Evolutionary conservation across 2,888 invertebrate genomes (phyloP).

Genomic region (Lepidochitona cinerea): DNA sequence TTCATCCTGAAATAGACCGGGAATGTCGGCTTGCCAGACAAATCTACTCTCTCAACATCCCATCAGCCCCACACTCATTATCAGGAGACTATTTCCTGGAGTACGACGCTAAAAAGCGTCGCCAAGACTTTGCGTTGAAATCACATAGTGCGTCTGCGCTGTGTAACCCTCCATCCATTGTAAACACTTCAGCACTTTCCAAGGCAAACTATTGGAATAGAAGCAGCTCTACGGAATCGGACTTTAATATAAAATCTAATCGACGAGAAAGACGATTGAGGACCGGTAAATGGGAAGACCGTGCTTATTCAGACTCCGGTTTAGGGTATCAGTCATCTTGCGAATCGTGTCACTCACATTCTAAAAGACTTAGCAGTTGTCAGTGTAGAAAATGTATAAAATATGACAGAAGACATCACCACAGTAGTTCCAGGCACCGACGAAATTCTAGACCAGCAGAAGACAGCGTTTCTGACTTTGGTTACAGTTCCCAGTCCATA

Average conservation of each 20-base stretch:
- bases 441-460: neutral
- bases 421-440: neutral
- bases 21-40: neutral
- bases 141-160: neutral
- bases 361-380: neutral
- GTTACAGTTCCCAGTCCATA: neutral
- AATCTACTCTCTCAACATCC: neutral
- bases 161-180: neutral
- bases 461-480: neutral
- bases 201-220: neutral
- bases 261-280: neutral
- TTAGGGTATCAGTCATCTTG: neutral
- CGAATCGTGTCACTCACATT: neutral
- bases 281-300: neutral
- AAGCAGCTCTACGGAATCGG: conserved; percentile 9
- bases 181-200: neutral
- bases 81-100: neutral
- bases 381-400: conserved; percentile 7
- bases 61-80: neutral
- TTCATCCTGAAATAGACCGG: neutral
- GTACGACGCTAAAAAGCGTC: neutral
- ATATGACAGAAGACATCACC: neutral
- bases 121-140: neutral
- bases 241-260: neutral
- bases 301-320: neutral